These are phyloP conservation scores for Eupithecia exiguata DNA, from an alignment of 2,888 invertebrate genomes.

Conservation along the genomic window DNA sequence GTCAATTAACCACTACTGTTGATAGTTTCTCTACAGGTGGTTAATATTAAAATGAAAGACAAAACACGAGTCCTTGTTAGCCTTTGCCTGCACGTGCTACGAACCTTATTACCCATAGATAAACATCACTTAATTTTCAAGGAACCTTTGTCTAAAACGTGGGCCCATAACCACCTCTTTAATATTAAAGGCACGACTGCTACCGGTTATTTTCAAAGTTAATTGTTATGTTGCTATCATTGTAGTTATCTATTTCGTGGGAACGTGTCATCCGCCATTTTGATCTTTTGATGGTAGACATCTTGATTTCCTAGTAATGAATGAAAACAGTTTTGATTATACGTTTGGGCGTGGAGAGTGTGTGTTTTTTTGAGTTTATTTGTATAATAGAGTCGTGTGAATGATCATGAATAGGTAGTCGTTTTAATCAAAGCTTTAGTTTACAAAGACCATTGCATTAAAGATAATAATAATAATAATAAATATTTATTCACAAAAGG, in stretches of 20 bases:
- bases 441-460: neutral
- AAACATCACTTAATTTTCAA: constrained; percentile 79
- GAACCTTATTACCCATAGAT: constrained; percentile 74
- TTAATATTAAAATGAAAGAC: constrained; percentile 21
- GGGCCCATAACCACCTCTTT: constrained; percentile 66
- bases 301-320: constrained; percentile 75
- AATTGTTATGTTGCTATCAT: constrained; percentile 77
- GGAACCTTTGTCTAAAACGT: constrained; percentile 71
- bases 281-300: constrained; percentile 70
- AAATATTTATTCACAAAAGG: too few relatives aligned
- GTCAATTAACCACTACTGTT: neutral
- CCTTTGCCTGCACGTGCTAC: constrained; percentile 68
- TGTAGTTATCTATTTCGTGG: constrained; percentile 78
- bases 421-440: neutral
- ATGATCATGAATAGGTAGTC: neutral
- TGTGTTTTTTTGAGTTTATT: neutral
- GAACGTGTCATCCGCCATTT: constrained; percentile 73
- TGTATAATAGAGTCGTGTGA: too few relatives aligned
- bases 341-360: neutral
- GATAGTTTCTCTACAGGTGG: constrained; percentile 5
- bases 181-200: constrained; percentile 78
- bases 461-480: too few relatives aligned
- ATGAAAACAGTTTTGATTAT: constrained; percentile 55
- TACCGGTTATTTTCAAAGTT: constrained; percentile 80
- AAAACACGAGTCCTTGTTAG: constrained; percentile 26